Evolutionary conservation across 2,113 vertebrate species (phyloP), one percentile per base, ranked within the genome.

Genomic region (Scopus umbretta): DNA sequence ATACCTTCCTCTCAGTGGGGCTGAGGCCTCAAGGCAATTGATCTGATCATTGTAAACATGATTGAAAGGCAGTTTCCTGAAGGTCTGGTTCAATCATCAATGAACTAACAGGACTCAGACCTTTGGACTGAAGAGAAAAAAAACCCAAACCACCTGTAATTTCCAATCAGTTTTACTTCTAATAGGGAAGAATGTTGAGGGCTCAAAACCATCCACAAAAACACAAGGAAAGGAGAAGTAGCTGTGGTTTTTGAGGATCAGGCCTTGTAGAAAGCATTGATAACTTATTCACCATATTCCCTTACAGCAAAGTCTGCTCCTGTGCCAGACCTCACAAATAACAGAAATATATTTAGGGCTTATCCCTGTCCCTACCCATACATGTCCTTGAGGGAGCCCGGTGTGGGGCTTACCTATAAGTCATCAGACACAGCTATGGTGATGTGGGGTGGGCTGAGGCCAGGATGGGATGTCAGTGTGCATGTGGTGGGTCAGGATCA

Each of bases 31-130:
- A 23, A 38, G 36, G 10, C 23, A n/a, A n/a, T 59, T 59, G 10
- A 53, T 75, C 27, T 58, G 19, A 52, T 40, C 8, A 25, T 32
- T 23, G 5, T 19, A 63, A 59, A 42, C 6, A 11, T 16, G 21
- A 52, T 7, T 34, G 26, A 67, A 59, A 13, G 23, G 42, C 47
- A 43, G 19, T 47, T 91, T 79, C 38, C 70, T 61, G 26, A 79
- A 67, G 32, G 53, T 63, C 38, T 2, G 1, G 16, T 68, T 67
- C 0, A 0, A n/a, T 30, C 0, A 0, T 30, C 2, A 8, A 29
- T 66, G 29, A 87, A n/a, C 38, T n/a, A 72, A 13, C 20, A 59
- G 8, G 18, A 71, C n/a, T 82, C 26, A 45, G 32, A 61, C 21
- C 16, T 82, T 85, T 0, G 0, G 30, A 63, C 36, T 23, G 36